Evolutionary conservation across 2,888 invertebrate species (phyloP).

Genomic region (Blastobasis lacticolella): DNA sequence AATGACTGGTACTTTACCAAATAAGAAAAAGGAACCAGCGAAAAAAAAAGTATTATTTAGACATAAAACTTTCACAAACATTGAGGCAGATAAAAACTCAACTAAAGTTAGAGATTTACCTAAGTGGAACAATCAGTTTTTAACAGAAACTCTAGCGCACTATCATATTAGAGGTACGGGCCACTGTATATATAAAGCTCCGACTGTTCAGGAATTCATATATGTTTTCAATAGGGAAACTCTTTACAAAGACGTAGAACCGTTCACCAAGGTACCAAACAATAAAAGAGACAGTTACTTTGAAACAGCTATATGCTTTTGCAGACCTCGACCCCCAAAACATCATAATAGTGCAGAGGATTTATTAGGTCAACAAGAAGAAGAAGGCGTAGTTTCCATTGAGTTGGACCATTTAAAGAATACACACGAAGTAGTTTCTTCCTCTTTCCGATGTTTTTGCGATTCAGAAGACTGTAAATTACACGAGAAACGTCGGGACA

Average conservation of each 20-base stretch:
- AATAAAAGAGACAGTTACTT: slow-evolving; percentile 52
- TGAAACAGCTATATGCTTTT: slow-evolving; percentile 69
- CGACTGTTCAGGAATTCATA: slow-evolving; percentile 59
- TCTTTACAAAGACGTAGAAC: slow-evolving; percentile 42
- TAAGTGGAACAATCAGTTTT: slow-evolving; percentile 45
- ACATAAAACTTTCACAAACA: slow-evolving; percentile 66
- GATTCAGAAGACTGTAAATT: slow-evolving; percentile 50
- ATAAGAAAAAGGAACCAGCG: slow-evolving; percentile 29
- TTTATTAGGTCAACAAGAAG: slow-evolving; percentile 37
- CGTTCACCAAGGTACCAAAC: slow-evolving; percentile 44
- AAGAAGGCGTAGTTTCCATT: slow-evolving; percentile 42
- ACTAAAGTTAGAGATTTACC: slow-evolving; percentile 41
- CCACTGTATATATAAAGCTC: slow-evolving; percentile 62
- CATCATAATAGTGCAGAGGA: slow-evolving; percentile 64
- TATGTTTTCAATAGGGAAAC: slow-evolving; percentile 65
- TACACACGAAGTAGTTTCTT: slow-evolving; percentile 38
- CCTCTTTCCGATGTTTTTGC: slow-evolving; percentile 65
- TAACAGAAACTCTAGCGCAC: slow-evolving; percentile 55
- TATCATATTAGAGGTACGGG: slow-evolving; percentile 68
- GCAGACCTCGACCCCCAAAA: slow-evolving; percentile 52
- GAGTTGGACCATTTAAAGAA: slow-evolving; percentile 42
- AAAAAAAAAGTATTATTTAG: slow-evolving; percentile 61
- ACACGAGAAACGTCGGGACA: slow-evolving; percentile 45
- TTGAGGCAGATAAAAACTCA: slow-evolving; percentile 58
- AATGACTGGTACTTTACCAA: slow-evolving; percentile 61